Evolutionary conservation across 1,140 invertebrate genomes (phyloP), one percentile per base, ranked within the genome.

Genomic region (Samia ricini): DNA sequence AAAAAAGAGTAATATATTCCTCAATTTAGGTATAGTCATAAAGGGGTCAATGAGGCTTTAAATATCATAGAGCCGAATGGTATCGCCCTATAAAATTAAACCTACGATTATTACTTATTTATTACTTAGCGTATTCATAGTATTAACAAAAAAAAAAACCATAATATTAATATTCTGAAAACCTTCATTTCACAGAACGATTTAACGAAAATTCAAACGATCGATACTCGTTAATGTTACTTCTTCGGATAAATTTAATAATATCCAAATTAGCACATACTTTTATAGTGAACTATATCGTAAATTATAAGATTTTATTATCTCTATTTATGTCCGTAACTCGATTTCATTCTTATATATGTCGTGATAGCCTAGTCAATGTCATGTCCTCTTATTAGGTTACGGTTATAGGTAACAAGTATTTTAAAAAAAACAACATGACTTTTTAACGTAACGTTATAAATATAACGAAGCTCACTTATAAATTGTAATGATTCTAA

Each of bases 311-410:
- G 4, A 26, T 26, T 26, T 26, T 42, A 42, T 42, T n/a, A n/a
- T n/a, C n/a, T n/a, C 84, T 78, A 68, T 85, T 83, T 87, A 85
- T 87, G 83, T 88, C 84, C 85, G 84, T 89, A 87, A 81, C 80
- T 88, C 85, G 72, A 84, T 86, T 89, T 89, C 87, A 66, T 80
- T 87, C 83, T 88, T 87, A 85, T 89, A 86, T 83, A 72, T 89
- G 85, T 89, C 85, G 87, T 89, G 80, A 81, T 88, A 88, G 87
- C 64, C 71, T 89, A 89, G 85, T 87, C 54, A 77, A 69, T 85
- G 87, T 89, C 80, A 85, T 89, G 81, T 85, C 79, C 81, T 72
- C 79, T 68, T 65, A 69, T 75, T 76, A 80, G 71, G 64, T 42
- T 74, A 42, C 15, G 15, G 33, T 15, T 12, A 4, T 15, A 42